Conservation (phyloP, 2,113 vertebrate genomes). For the Mirounga angustirostris region DNA sequence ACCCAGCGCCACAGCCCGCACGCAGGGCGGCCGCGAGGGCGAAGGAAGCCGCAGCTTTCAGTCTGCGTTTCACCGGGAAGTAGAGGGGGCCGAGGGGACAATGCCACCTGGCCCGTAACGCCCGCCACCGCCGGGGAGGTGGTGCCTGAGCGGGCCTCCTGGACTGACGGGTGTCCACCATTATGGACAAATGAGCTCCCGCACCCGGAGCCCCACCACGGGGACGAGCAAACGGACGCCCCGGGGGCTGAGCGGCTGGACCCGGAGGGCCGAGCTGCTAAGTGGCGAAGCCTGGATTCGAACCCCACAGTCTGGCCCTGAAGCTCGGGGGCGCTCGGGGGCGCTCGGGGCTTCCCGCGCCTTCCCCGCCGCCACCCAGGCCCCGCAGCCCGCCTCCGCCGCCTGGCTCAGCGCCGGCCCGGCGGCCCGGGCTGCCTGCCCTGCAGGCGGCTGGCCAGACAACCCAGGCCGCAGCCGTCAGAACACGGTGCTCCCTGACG, state of each 20-base stretch:
- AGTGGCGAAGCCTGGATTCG: background rate
- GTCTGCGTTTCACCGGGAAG: background rate
- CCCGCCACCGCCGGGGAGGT: no score
- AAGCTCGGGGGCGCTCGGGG: no score
- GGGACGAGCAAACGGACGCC: background rate
- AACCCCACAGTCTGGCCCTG: background rate
- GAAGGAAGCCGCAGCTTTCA: background rate
- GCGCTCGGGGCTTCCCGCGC: background rate
- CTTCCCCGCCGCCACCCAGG: no score
- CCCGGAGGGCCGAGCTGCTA: background rate
- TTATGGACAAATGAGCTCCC: no score
- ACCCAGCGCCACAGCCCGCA: background rate
- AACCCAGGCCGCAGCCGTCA: background rate
- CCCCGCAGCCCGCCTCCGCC: no score
- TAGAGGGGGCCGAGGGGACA: no score
- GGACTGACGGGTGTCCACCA: no score
- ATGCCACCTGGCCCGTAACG: no score
- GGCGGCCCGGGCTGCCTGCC: background rate
- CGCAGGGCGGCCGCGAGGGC: background rate
- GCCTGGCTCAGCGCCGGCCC: background rate
- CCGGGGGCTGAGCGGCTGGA: background rate
- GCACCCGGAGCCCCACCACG: no score
- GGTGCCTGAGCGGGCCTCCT: no score
- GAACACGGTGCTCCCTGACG: background rate
- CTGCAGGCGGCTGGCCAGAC: background rate